A percentile compares a stretch with the other conserved stretches of the same genome.
These are phyloP conservation scores for Melanaphis sacchari DNA, from an alignment of 1,140 invertebrate genomes.

Conservation along the genomic window DNA sequence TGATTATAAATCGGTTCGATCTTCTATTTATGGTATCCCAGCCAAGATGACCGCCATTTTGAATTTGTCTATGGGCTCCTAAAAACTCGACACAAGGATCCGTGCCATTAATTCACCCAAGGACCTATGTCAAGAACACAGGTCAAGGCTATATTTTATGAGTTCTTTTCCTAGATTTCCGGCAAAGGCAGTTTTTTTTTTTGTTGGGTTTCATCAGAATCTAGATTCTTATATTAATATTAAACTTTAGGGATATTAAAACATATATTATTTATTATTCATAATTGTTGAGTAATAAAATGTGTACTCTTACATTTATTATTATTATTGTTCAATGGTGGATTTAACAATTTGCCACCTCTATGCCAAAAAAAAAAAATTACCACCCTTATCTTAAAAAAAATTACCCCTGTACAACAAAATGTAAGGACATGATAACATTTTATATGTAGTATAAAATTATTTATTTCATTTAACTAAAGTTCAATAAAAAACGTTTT, in stretches of 20 bases:
- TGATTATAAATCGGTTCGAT: slow-evolving; percentile 34
- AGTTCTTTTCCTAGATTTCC: background rate
- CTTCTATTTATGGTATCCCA: background rate
- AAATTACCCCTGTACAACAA: too few relatives aligned
- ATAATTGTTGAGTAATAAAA: background rate
- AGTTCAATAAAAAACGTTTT: too few relatives aligned
- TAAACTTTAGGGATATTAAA: background rate
- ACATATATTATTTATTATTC: background rate
- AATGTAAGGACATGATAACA: too few relatives aligned
- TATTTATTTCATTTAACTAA: too few relatives aligned
- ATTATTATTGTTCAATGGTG: too few relatives aligned
- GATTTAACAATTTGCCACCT: too few relatives aligned
- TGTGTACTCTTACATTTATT: background rate
- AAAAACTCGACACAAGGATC: background rate
- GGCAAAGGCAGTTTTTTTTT: background rate
- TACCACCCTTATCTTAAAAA: too few relatives aligned
- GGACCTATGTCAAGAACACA: slow-evolving; percentile 10
- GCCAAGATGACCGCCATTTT: slow-evolving; percentile 2
- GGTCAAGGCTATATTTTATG: slow-evolving; percentile 30
- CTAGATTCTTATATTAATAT: background rate
- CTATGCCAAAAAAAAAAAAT: too few relatives aligned
- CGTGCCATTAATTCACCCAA: background rate
- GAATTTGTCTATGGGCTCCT: background rate
- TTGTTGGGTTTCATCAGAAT: background rate
- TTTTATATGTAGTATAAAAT: too few relatives aligned